Conservation (phyloP, 2,797 vertebrate species). For the Sebastes baramenuke region DNA sequence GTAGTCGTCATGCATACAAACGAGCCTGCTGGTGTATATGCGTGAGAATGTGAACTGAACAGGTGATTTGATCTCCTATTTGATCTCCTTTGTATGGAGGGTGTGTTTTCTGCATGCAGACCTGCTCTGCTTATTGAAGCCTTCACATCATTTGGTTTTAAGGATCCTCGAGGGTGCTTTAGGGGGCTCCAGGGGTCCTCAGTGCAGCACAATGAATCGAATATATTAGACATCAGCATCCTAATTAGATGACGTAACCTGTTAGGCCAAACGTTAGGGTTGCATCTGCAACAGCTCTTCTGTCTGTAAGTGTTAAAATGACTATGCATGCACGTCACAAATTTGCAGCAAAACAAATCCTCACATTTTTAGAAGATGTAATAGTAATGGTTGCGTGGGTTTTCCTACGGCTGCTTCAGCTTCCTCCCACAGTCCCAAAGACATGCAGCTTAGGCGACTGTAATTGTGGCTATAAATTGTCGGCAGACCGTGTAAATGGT, state of each 20-base stretch:
- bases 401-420: neutral
- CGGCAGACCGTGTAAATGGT: neutral
- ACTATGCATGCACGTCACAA: neutral
- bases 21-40: neutral
- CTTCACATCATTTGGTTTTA: neutral
- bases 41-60: neutral
- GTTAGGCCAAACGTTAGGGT: neutral
- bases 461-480: neutral
- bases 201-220: constrained; percentile 21
- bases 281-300: neutral
- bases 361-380: neutral
- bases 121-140: neutral
- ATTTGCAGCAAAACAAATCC: neutral
- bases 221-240: constrained; percentile 33
- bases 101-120: neutral
- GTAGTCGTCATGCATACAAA: constrained; percentile 19
- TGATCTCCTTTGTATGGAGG: neutral
- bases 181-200: neutral
- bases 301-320: neutral
- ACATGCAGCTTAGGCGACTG: neutral
- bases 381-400: neutral
- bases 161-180: neutral
- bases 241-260: constrained; percentile 26
- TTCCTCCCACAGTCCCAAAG: neutral
- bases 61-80: constrained; percentile 26